Conservation (phyloP, 2,113 vertebrate species). For the Cebus imitator region DNA sequence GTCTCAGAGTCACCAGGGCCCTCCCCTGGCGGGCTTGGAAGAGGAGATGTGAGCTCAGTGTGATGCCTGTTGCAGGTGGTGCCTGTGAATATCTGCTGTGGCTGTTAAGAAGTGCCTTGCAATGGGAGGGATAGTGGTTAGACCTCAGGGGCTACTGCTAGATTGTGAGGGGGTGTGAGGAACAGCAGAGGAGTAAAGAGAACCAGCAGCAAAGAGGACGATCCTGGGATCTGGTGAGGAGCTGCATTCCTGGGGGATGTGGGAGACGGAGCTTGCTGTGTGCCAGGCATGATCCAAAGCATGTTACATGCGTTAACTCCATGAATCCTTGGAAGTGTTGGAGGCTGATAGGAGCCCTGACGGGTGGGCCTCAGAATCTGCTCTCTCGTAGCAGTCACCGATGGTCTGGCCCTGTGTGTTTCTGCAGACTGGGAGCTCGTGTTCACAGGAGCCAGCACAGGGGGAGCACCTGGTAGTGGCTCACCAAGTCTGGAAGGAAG, state of each 20-base stretch:
- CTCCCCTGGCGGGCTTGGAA: background rate
- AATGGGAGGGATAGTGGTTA: background rate
- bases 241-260: too few species aligned
- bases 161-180: background rate
- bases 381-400: background rate
- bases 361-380: background rate
- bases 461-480: background rate
- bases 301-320: accelerated
- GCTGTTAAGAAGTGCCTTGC: background rate
- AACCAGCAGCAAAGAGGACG: too few species aligned
- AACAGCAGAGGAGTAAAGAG: background rate
- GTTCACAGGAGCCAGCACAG: background rate
- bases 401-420: background rate
- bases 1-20: background rate
- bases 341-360: background rate
- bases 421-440: background rate
- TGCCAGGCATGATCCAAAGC: background rate
- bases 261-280: background rate
- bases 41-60: background rate
- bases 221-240: background rate
- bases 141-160: background rate
- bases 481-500: background rate
- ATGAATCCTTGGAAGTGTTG: background rate
- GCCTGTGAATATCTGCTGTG: background rate
- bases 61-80: accelerated